Conservation (phyloP, 2,888 invertebrate species). For the Vesta saturnalis region DNA sequence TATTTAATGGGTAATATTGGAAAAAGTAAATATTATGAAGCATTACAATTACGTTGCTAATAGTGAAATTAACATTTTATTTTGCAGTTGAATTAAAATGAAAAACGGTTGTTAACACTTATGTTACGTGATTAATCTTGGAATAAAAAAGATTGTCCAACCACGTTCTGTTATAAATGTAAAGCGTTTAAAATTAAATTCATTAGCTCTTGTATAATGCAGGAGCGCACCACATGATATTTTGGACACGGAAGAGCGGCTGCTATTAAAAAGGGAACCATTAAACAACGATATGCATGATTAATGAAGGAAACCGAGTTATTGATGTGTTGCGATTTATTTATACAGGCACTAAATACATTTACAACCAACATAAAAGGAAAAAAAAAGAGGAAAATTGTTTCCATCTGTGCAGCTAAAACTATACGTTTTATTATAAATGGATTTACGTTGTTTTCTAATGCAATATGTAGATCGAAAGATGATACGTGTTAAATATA, state of each 20-base stretch:
- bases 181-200: neutral
- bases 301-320: conserved; percentile 32
- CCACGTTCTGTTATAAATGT: too few species aligned
- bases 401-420: neutral
- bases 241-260: conserved; percentile 34
- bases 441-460: neutral
- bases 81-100: too few species aligned
- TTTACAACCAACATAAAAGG: conserved; percentile 5
- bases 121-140: too few species aligned
- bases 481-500: conserved; percentile 13
- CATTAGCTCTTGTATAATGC: neutral
- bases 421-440: neutral
- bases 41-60: too few species aligned
- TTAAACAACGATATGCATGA: conserved; percentile 35
- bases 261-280: conserved; percentile 31
- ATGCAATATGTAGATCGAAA: neutral
- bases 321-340: conserved; percentile 27
- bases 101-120: too few species aligned
- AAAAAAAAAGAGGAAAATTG: neutral
- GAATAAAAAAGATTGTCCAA: too few species aligned
- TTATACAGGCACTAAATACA: conserved; percentile 20
- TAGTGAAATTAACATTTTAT: too few species aligned
- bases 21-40: too few species aligned
- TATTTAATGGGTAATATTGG: too few species aligned
- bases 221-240: conserved; percentile 27